Percentiles rank a stretch among this genome's conserved stretches.
These are phyloP conservation scores for Thyatira batis DNA, from an alignment of 2,888 invertebrate species.

Conservation along the genomic window DNA sequence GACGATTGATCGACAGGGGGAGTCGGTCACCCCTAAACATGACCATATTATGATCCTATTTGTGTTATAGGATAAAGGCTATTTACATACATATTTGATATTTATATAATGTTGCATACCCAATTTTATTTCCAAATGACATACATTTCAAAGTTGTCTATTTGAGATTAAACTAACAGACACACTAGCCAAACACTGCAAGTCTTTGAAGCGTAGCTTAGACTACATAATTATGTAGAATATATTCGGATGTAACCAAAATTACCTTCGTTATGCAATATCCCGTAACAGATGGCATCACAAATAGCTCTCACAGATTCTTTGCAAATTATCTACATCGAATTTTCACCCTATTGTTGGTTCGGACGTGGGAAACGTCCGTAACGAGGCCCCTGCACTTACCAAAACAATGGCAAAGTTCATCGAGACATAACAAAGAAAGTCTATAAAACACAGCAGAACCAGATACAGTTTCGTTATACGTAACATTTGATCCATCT, in stretches of 20 bases:
- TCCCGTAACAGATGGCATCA: constrained; percentile 52
- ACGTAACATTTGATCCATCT: constrained; percentile 58
- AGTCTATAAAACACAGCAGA: constrained; percentile 74
- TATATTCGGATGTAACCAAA: constrained; percentile 14
- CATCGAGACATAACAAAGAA: constrained; percentile 77
- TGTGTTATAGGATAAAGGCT: too few relatives aligned
- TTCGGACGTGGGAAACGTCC: constrained; percentile 67
- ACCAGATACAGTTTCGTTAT: constrained; percentile 61
- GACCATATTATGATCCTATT: too few relatives aligned
- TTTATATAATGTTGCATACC: too few relatives aligned
- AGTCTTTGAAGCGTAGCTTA: neutral
- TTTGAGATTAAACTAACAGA: too few relatives aligned
- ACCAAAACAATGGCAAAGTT: constrained; percentile 79
- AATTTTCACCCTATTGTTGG: constrained; percentile 80
- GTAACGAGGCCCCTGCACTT: constrained; percentile 56
- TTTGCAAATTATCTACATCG: constrained; percentile 67
- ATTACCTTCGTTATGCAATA: constrained; percentile 52
- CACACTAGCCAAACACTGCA: neutral
- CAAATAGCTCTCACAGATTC: constrained; percentile 64
- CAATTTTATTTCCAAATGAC: too few relatives aligned
- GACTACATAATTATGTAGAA: neutral
- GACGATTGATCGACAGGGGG: too few relatives aligned
- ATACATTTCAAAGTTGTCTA: too few relatives aligned
- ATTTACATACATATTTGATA: too few relatives aligned
- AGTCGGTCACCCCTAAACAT: too few relatives aligned